These are phyloP conservation scores for Phyllotis vaccarum DNA, from an alignment of 2,797 vertebrate species.

Conservation along the genomic window DNA sequence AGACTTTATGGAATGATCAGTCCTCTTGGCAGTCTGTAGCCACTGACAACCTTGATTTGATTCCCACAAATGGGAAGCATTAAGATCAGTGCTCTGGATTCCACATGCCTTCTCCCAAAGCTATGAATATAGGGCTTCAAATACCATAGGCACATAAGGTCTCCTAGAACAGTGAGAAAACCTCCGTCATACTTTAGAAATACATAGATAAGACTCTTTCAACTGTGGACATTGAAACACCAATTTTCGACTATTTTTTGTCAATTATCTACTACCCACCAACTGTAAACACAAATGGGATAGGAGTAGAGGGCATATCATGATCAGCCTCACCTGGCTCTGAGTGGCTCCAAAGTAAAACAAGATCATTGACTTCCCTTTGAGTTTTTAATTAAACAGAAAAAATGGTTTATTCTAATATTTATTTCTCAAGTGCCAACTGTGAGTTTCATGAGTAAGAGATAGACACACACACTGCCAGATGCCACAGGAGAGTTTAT, in stretches of 20 bases:
- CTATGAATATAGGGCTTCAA: slow-evolving; percentile 26
- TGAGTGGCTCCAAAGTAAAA: neutral
- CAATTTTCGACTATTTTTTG: neutral
- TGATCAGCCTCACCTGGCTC: neutral
- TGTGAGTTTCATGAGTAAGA: too few relatives aligned
- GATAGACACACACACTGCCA: too few relatives aligned
- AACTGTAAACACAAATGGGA: neutral
- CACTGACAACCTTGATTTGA: slow-evolving; percentile 70
- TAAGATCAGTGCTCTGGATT: slow-evolving; percentile 51
- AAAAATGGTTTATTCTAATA: slow-evolving; percentile 43
- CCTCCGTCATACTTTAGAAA: slow-evolving; percentile 2
- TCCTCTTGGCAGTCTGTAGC: slow-evolving; percentile 63
- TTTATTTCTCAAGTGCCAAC: neutral
- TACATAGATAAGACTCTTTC: neutral
- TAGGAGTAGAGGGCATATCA: neutral
- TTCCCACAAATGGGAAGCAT: slow-evolving; percentile 51
- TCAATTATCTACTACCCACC: neutral
- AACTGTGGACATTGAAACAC: neutral
- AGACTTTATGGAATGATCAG: slow-evolving; percentile 63
- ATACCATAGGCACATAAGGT: neutral
- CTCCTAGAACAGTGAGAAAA: slow-evolving; percentile 35
- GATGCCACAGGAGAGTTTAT: too few relatives aligned
- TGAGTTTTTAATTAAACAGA: neutral
- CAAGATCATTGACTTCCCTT: neutral
- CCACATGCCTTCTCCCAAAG: slow-evolving; percentile 47